These are phyloP conservation scores for Acrocera orbiculus DNA, from an alignment of 2,888 invertebrate species.

Conservation along the genomic window DNA sequence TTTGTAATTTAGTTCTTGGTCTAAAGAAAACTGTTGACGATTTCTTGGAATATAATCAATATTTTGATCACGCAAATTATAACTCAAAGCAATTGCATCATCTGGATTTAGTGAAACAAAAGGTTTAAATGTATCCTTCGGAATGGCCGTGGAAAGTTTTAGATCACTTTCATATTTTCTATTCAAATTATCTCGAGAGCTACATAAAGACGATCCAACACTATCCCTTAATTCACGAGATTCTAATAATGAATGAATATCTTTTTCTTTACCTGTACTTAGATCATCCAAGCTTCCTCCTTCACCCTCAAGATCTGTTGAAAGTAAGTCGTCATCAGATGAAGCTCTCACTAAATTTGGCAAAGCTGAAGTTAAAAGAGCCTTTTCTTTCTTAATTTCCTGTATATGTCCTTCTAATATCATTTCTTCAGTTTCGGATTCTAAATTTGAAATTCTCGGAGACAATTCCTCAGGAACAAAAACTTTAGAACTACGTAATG, in stretches of 20 bases:
- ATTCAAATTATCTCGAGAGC: constrained; percentile 11
- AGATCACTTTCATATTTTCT: constrained; percentile 2
- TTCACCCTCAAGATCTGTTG: constrained; percentile 62
- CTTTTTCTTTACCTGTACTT: constrained; percentile 16
- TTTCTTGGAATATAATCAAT: constrained; percentile 17
- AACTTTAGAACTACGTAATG: constrained; percentile 56
- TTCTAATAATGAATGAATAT: constrained; percentile 15
- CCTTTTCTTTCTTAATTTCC: constrained; percentile 68
- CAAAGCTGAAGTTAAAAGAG: constrained; percentile 57
- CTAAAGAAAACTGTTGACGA: constrained; percentile 4
- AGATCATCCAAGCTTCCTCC: constrained; percentile 44
- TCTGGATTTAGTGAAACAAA: constrained; percentile 11
- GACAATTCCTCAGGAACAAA: constrained; percentile 33
- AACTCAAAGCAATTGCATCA: constrained; percentile 16
- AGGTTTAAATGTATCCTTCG: constrained; percentile 4
- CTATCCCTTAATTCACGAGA: constrained; percentile 16
- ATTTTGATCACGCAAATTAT: constrained; percentile 18
- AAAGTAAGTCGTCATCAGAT: constrained; percentile 74
- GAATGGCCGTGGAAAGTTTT: constrained; percentile 1
- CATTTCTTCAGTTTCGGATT: constrained; percentile 53
- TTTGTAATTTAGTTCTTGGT: constrained; percentile 11
- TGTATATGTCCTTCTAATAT: constrained; percentile 59
- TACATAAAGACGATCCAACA: constrained; percentile 15
- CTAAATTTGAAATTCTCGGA: constrained; percentile 16
- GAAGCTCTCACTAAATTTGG: constrained; percentile 67